phyloP scores from a whole-genome alignment of 2,888 invertebrate species.

The Ochropacha duplaris region DNA sequence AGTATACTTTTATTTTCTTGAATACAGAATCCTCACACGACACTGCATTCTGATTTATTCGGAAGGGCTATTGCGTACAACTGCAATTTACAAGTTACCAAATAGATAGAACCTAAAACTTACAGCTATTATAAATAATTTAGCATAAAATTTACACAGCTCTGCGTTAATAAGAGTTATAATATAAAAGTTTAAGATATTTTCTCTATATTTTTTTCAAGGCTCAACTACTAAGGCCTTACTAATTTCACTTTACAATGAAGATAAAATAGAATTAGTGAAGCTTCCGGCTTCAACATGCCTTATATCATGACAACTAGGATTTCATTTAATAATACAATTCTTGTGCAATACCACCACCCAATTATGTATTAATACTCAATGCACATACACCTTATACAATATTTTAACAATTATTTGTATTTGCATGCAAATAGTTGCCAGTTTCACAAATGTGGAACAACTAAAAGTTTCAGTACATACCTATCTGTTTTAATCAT shows the following conservation, averaged over 20 bases:
- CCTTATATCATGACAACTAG: constrained; percentile 1
- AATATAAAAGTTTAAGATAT: constrained; percentile 8
- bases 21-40: constrained; percentile 59
- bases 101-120: constrained; percentile 51
- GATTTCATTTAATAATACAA: not conserved
- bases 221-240: constrained; percentile 34
- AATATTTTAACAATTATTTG: not conserved
- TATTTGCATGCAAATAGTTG: no score
- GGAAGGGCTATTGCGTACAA: constrained; percentile 49
- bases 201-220: not conserved
- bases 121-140: constrained; percentile 74
- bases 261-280: not conserved
- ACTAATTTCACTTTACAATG: constrained; percentile 4
- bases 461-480: no score
- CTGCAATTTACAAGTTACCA: constrained; percentile 51
- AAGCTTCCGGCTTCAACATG: not conserved
- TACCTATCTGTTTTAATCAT: no score
- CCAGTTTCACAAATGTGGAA: no score
- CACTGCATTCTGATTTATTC: constrained; percentile 26
- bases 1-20: constrained; percentile 65
- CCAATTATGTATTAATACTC: not conserved
- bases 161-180: constrained; percentile 41
- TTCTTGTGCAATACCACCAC: constrained; percentile 3
- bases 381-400: not conserved
- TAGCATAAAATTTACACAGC: constrained; percentile 69